Evolutionary conservation across 2,888 invertebrate species (phyloP), one percentile per base, ranked within the genome.

Genomic region (Dastarcus helophoroides): DNA sequence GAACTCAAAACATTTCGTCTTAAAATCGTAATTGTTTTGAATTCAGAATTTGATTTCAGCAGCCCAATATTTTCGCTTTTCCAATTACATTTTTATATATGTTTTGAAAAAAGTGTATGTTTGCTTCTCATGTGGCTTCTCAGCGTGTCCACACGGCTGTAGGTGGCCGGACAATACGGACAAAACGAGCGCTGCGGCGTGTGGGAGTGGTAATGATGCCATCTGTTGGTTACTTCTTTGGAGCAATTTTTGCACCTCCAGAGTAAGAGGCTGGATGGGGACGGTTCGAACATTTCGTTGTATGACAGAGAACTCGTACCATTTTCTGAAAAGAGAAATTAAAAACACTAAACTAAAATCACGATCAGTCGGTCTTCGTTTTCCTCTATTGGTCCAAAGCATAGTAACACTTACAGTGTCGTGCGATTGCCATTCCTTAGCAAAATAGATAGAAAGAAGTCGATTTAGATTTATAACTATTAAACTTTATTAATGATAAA

Each of bases 121-220:
- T 85, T 84, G 54, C 76, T 71, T 44, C 81, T 73, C 62, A 85
- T 71, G 58, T 88, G 86, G 31, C 79, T 75, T 56, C 84, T 76
- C 56, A 86, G 68, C 29, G 86, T 85, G 66, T 88, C 86, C 61
- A 83, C 83, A 60, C 86, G 75, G 67, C 83, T 84, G 69, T 86
- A 86, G 38, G 83, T 81, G 51, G 83, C 81, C 43, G 81, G 79
- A 67, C 86, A 86, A 64, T 81, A 81, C 39, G 82, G 83, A 64
- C 86, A 86, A 53, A 74, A 71, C 46, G 78, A 81, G 50, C 84
- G 72, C 63, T 79, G 78, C 43, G 80, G 74, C 38, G 79, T 80
- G 65, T 85, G 84, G 50, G 79, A 80, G 64, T 84, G 83, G 68
- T 74, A 83, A 66, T 85, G 84, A 63, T 85, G 84, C 84, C 84